A percentile compares a stretch with the other conserved stretches of the same genome.
These are phyloP conservation scores for Pachycephus smyrnensis DNA, from an alignment of 2,888 invertebrate species.

Conservation along the genomic window DNA sequence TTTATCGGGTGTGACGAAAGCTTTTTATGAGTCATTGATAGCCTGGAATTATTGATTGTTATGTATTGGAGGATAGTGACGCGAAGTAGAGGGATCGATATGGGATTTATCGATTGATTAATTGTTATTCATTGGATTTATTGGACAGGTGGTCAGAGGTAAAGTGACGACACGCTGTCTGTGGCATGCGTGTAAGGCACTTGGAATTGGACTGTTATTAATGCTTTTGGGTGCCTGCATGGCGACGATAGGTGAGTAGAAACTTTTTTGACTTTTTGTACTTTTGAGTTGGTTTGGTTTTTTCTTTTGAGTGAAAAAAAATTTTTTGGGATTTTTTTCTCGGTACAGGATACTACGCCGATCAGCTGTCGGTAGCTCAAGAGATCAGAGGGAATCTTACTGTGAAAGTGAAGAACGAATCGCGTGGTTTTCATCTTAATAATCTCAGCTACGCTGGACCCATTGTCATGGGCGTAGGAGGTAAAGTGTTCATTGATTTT, in stretches of 20 bases:
- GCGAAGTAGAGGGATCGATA: not conserved
- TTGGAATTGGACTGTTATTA: slow-evolving; percentile 86
- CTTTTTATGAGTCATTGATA: not conserved
- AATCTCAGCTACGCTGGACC: slow-evolving; percentile 97
- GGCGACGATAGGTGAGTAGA: slow-evolving; percentile 86
- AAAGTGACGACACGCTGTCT: slow-evolving; percentile 91
- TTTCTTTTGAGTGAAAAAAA: not conserved
- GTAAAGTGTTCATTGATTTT: slow-evolving; percentile 64
- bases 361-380: slow-evolving; percentile 81
- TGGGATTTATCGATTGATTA: not conserved
- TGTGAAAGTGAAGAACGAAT: slow-evolving; percentile 83
- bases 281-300: not conserved
- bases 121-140: not conserved
- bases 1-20: not conserved
- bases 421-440: slow-evolving; percentile 86
- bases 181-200: slow-evolving; percentile 94
- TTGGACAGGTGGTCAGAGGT: slow-evolving; percentile 79
- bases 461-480: slow-evolving; percentile 97
- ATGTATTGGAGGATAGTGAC: too few species aligned
- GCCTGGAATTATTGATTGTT: too few species aligned
- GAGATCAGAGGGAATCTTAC: slow-evolving; percentile 85
- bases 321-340: slow-evolving; percentile 25
- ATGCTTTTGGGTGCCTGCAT: slow-evolving; percentile 92
- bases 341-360: slow-evolving; percentile 82
- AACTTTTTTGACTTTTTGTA: not conserved